A percentile compares a stretch with the other conserved stretches of the same genome.
These are phyloP conservation scores for Psephotus haematonotus DNA, from an alignment of 2,113 vertebrate species.

Conservation along the genomic window DNA sequence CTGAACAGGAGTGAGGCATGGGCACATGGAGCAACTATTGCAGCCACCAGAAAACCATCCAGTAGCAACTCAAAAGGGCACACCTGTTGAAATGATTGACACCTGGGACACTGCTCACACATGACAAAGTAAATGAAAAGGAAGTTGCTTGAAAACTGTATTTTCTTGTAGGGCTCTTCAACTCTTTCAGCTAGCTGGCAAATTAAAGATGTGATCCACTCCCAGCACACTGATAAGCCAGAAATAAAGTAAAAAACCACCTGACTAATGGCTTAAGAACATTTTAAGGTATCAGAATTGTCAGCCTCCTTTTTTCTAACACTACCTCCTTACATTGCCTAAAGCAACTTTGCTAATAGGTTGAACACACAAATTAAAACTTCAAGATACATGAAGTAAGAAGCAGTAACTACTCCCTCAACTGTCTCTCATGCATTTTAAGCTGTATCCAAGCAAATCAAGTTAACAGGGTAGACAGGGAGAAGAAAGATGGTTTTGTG, in stretches of 20 bases:
- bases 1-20: background rate
- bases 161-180: background rate
- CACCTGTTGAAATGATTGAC: background rate
- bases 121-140: background rate
- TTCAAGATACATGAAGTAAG: background rate
- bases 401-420: background rate
- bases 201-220: background rate
- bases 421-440: background rate
- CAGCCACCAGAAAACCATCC: background rate
- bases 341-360: background rate
- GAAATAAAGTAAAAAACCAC: background rate
- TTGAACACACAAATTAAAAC: background rate
- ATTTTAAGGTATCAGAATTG: background rate
- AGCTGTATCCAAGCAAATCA: background rate
- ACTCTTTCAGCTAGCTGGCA: background rate
- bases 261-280: background rate
- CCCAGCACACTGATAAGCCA: background rate
- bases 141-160: background rate
- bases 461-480: background rate
- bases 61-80: background rate
- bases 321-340: background rate
- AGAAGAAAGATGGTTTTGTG: background rate
- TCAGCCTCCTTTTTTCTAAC: background rate
- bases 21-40: background rate
- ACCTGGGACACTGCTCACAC: background rate